Base-by-base conservation (phyloP, 2,113 vertebrate species). In the Ciconia boyciana region DNA sequence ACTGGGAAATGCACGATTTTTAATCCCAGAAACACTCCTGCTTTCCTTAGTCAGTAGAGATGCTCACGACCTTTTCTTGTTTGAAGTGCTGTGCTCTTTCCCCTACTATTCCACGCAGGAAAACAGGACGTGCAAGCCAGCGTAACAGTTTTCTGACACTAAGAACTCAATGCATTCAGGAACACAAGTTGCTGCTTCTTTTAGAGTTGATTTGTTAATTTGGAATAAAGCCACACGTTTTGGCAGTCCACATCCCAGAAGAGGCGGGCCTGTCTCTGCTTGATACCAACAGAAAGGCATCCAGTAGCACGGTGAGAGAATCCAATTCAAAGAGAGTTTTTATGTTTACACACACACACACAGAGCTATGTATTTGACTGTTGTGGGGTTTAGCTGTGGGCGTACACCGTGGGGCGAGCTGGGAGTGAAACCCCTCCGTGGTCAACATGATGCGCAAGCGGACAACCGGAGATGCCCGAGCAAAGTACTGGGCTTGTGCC, bases 371-470 rank as follows among this genome's bases (percentile, higher is more conserved):
- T 81, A 49, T 72, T 65, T 41, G 13, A 64, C 39, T 80, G n/a
- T 14, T 71, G 54, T 44, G 68, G 43, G 49, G 41, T 54, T 80
- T 18, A 57, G 64, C 51, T 82, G 5, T 41, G 57, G 28, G 34
- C 29, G 43, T n/a, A 60, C 0, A 2, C 8, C 36, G 29, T 5
- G 31, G 61, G 65, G 21, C 0, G 3, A 88, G 34, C 28, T 54
- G 62, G 31, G 54, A 77, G 43, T 26, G 36, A 90, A 91, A 71
- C 11, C 13, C 19, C 58, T 43, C 51, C 0, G 0, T 26, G 43
- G 41, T 39, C 7, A 1, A 13, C 0, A 0, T 11, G 54, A 80
- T 0, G 3, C 6, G 2, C 13, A 65, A 60, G 17, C 7, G 11
- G 44, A 64, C 28, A 68, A 48, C 25, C 39, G 54, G 44, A 83